A percentile compares a stretch with the other conserved stretches of the same genome.
Evolutionary conservation across 1,140 invertebrate genomes (phyloP).

Genomic region (Gryllus bimaculatus): DNA sequence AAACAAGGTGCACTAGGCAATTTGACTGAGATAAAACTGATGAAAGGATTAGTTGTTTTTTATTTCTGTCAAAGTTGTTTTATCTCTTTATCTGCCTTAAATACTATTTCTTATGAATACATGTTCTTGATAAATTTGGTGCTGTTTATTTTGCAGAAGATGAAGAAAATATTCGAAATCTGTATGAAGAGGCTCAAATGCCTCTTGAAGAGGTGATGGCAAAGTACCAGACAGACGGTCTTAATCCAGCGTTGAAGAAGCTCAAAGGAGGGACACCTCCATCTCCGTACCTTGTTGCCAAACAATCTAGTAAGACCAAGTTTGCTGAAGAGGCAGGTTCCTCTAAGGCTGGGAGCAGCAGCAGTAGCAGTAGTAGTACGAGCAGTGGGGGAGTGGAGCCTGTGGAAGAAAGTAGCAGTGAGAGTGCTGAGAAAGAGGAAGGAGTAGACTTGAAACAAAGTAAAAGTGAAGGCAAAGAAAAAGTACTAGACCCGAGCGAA

Average conservation of each 20-base stretch:
- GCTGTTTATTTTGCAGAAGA: constrained; percentile 31
- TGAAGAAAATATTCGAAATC: constrained; percentile 59
- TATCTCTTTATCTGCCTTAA: too few species aligned
- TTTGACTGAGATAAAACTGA: too few species aligned
- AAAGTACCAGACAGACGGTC: constrained; percentile 39
- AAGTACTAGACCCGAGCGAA: background rate
- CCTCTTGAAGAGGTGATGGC: constrained; percentile 67
- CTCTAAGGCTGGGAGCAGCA: constrained; percentile 22
- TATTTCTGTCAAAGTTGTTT: too few species aligned
- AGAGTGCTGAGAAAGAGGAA: background rate
- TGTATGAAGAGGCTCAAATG: constrained; percentile 75
- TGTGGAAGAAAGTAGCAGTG: background rate
- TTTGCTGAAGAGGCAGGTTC: constrained; percentile 31
- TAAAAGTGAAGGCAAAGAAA: background rate
- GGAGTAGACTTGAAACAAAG: background rate
- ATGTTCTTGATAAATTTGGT: background rate
- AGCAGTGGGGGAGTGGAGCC: background rate
- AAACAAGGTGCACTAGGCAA: too few species aligned
- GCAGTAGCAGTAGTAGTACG: constrained; percentile 6
- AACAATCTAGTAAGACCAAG: constrained; percentile 30
- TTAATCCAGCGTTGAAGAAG: constrained; percentile 22
- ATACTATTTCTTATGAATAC: background rate
- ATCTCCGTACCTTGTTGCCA: constrained; percentile 30
- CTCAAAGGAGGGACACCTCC: constrained; percentile 25
- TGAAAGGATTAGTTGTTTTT: too few species aligned